Conservation (phyloP, 2,888 invertebrate genomes). For the Ormia ochracea region DNA sequence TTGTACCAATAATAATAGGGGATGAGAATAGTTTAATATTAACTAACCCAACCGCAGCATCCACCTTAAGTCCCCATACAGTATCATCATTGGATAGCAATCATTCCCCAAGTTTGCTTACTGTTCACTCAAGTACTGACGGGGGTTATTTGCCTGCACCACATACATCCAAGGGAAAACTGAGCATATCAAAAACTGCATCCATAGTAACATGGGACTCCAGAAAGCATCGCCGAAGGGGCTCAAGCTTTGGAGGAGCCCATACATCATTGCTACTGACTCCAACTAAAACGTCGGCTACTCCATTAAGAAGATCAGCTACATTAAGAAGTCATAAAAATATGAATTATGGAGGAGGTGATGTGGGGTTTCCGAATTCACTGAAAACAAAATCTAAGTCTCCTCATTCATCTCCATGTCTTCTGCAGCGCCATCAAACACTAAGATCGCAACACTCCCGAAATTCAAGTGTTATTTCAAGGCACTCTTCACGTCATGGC, state of each 20-base stretch:
- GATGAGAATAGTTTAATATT: constrained; percentile 48
- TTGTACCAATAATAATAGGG: constrained; percentile 64
- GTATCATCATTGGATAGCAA: constrained; percentile 49
- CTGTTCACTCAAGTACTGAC: constrained; percentile 65
- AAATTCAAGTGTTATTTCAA: constrained; percentile 88
- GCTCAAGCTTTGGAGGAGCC: constrained; percentile 85
- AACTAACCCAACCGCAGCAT: constrained; percentile 53
- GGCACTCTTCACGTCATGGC: constrained; percentile 89
- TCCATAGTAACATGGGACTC: constrained; percentile 85
- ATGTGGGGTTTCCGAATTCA: constrained; percentile 21
- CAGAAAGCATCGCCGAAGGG: constrained; percentile 80
- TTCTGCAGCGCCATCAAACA: constrained; percentile 79
- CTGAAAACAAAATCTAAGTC: constrained; percentile 76
- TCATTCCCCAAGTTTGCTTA: constrained; percentile 65
- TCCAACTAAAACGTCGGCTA: constrained; percentile 75
- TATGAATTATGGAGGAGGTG: constrained; percentile 67
- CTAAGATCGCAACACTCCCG: constrained; percentile 85
- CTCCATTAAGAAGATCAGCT: constrained; percentile 80
- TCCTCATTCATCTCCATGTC: constrained; percentile 79
- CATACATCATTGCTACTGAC: constrained; percentile 81
- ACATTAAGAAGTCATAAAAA: constrained; percentile 80
- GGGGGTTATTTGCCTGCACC: constrained; percentile 76
- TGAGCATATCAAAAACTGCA: constrained; percentile 78
- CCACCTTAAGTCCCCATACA: constrained; percentile 73
- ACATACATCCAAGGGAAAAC: constrained; percentile 75